These are phyloP conservation scores for Lordiphosa andalusiaca DNA, from an alignment of 2,888 invertebrate genomes.

Conservation along the genomic window DNA sequence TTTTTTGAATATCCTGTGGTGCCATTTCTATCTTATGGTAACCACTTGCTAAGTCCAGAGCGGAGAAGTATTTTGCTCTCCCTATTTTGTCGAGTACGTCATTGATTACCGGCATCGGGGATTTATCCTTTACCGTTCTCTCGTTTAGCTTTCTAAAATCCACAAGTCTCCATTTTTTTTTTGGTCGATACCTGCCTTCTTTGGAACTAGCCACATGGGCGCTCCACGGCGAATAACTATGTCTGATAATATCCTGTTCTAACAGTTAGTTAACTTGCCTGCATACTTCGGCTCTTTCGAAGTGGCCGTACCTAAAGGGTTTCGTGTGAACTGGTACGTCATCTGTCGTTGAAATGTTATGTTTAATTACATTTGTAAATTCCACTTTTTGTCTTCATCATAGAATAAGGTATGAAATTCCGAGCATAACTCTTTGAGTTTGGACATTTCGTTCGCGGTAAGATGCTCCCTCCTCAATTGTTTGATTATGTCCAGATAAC, in stretches of 20 bases:
- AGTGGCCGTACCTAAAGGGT: too few species aligned
- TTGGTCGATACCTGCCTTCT: background rate
- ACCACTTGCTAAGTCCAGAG: constrained; percentile 17
- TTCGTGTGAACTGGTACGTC: too few species aligned
- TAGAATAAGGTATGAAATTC: too few species aligned
- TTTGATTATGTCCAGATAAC: too few species aligned
- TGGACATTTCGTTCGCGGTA: too few species aligned
- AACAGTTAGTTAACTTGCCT: too few species aligned
- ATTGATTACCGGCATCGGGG: background rate
- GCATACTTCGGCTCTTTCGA: too few species aligned
- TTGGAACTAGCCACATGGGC: background rate
- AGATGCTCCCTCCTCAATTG: too few species aligned
- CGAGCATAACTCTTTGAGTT: too few species aligned
- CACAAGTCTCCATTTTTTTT: background rate
- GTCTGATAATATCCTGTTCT: background rate
- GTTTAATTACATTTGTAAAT: too few species aligned
- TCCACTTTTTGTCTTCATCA: too few species aligned
- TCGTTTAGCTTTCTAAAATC: constrained; percentile 3
- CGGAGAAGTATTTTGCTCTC: constrained; percentile 14
- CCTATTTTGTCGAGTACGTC: constrained; percentile 1
- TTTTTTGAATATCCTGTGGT: constrained; percentile 8
- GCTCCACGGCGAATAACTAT: background rate
- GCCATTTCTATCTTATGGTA: constrained; percentile 14
- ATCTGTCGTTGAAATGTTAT: too few species aligned
- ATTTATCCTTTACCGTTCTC: background rate